phyloP scores from a whole-genome alignment of 2,797 vertebrate genomes.

The Pachyuromys duprasi region DNA sequence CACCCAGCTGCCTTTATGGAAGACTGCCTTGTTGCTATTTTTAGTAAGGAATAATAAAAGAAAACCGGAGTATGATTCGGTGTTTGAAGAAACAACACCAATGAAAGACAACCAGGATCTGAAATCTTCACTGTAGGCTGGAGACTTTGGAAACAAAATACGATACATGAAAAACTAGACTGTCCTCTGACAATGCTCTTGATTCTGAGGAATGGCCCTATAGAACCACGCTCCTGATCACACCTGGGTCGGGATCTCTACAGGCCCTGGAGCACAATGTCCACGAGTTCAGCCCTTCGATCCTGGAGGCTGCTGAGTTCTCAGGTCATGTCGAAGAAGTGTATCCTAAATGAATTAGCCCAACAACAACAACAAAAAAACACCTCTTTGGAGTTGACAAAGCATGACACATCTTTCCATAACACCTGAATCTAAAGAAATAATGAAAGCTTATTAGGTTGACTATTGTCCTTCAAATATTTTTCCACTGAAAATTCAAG shows the following conservation, averaged over 20 bases:
- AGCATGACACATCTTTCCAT: not conserved
- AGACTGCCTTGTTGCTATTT: not conserved
- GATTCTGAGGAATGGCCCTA: not conserved
- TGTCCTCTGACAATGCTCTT: not conserved
- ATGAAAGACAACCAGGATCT: constrained; percentile 45
- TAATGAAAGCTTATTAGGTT: constrained; percentile 21
- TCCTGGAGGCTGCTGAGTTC: not conserved
- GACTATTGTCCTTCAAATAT: not conserved
- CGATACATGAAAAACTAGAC: not conserved
- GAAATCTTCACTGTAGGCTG: not conserved
- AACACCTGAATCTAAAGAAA: constrained; percentile 35
- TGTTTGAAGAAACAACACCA: constrained; percentile 57
- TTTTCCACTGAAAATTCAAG: not conserved
- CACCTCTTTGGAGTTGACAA: constrained; percentile 24
- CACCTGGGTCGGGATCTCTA: not conserved
- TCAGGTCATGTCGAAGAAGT: constrained; percentile 18
- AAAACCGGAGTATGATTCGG: constrained; percentile 21
- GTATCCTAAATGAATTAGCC: constrained; percentile 50
- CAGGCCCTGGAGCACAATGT: not conserved
- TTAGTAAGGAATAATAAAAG: constrained; percentile 42
- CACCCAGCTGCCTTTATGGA: not conserved
- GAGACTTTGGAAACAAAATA: constrained; percentile 35
- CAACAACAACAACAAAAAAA: constrained; percentile 57
- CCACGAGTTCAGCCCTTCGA: constrained; percentile 19
- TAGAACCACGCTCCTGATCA: not conserved